Conservation (phyloP, 2,797 vertebrate genomes). For the Pangasius sanitwongsei region DNA sequence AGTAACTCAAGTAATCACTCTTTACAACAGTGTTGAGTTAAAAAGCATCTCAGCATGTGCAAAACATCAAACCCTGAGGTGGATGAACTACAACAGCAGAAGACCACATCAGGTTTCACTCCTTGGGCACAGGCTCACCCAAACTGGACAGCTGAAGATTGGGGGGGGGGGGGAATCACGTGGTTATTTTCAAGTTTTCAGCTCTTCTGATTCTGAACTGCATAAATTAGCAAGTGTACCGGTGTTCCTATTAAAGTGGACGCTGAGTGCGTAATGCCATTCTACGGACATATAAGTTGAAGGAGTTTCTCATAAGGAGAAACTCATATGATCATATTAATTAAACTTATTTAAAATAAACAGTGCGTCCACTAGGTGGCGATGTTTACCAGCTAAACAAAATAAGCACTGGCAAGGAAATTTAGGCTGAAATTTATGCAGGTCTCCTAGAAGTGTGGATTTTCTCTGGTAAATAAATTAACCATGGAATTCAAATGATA, state of each 20-base stretch:
- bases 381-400: conserved; percentile 8
- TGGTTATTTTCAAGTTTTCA: neutral
- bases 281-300: neutral
- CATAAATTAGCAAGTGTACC: neutral
- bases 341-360: neutral
- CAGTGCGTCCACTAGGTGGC: neutral
- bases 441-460: neutral
- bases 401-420: neutral
- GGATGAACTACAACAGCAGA: neutral
- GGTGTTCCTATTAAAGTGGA: neutral
- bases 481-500: neutral
- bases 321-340: too few species aligned
- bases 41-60: neutral
- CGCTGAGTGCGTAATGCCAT: neutral
- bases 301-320: neutral
- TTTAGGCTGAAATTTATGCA: too few species aligned
- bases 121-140: neutral
- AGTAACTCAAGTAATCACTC: too few species aligned
- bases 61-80: neutral
- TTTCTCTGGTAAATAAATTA: neutral
- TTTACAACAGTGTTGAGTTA: too few species aligned
- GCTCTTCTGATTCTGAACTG: neutral
- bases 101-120: neutral
- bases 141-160: neutral
- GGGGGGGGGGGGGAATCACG: neutral